Evolutionary conservation across 2,888 invertebrate species (phyloP).

Genomic region (Diachrysia chrysitis): DNA sequence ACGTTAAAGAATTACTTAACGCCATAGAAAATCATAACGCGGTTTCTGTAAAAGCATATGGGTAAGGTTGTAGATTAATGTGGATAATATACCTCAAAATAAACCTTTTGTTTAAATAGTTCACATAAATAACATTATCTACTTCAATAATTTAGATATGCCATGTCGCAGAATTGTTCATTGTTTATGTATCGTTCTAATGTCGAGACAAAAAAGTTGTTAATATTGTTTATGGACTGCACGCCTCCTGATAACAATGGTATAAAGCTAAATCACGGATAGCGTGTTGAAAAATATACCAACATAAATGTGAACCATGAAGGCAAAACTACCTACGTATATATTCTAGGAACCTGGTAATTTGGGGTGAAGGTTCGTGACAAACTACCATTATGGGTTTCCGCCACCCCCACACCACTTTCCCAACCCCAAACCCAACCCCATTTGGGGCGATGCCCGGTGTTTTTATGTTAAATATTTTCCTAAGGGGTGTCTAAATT

Average conservation of each 20-base stretch:
- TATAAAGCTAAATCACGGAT: slow-evolving; percentile 49
- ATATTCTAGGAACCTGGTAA: slow-evolving; percentile 63
- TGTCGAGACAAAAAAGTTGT: not conserved
- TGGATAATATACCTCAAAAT: no score
- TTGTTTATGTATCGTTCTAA: not conserved
- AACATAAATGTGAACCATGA: slow-evolving; percentile 20
- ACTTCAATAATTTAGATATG: no score
- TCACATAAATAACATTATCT: no score
- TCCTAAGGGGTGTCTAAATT: slow-evolving; percentile 50
- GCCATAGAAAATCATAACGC: no score
- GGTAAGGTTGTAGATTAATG: no score
- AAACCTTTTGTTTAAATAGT: no score
- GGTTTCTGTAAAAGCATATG: no score
- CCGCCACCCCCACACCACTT: slow-evolving; percentile 69
- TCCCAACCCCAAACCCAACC: slow-evolving; percentile 62
- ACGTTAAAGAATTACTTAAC: no score
- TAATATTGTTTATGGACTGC: not conserved
- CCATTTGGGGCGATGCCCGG: slow-evolving; percentile 72
- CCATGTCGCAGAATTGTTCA: not conserved
- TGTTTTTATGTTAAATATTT: slow-evolving; percentile 66
- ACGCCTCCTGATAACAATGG: not conserved
- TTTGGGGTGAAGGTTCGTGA: slow-evolving; percentile 79
- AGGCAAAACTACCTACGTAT: slow-evolving; percentile 43
- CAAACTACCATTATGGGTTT: slow-evolving; percentile 82
- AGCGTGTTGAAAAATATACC: slow-evolving; percentile 59